A percentile compares a stretch with the other conserved stretches of the same genome.
Conservation (phyloP, 2,888 invertebrate genomes). For the Cheilosia variabilis region DNA sequence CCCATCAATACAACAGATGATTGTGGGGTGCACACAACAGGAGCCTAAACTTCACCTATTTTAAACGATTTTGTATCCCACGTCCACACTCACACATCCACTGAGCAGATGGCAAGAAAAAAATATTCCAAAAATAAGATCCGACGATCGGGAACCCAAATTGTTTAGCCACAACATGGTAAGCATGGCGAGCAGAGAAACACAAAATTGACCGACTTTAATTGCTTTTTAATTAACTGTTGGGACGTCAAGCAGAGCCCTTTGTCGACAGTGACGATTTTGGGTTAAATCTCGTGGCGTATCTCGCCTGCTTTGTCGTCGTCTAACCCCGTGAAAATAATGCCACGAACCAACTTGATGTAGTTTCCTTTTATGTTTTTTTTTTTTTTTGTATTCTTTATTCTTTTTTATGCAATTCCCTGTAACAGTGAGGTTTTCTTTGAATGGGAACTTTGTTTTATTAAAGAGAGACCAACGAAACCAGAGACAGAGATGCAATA, state of each 20-base stretch:
- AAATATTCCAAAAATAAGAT: conserved; percentile 22
- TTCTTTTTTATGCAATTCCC: conserved; percentile 33
- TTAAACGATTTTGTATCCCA: conserved; percentile 24
- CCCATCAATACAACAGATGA: conserved; percentile 22
- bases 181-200: conserved; percentile 16
- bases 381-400: conserved; percentile 13
- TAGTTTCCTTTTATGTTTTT: conserved; percentile 20
- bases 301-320: conserved; percentile 19
- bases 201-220: conserved; percentile 61
- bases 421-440: conserved; percentile 30
- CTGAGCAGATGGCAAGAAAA: conserved; percentile 27
- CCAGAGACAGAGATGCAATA: conserved; percentile 47
- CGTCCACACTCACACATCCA: not conserved
- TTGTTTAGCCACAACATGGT: conserved; percentile 28
- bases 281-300: conserved; percentile 33
- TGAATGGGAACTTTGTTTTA: conserved; percentile 44
- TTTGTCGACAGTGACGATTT: conserved; percentile 52
- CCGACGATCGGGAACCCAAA: conserved; percentile 24
- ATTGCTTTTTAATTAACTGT: conserved; percentile 72
- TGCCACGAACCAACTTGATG: conserved; percentile 28
- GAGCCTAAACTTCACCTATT: conserved; percentile 58
- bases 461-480: conserved; percentile 40
- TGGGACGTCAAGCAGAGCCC: conserved; percentile 57
- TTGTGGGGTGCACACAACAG: conserved; percentile 26
- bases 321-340: conserved; percentile 27